Evolutionary conservation across 2,888 invertebrate genomes (phyloP), one percentile per base, ranked within the genome.

Genomic region (Calliscelio sp.): DNA sequence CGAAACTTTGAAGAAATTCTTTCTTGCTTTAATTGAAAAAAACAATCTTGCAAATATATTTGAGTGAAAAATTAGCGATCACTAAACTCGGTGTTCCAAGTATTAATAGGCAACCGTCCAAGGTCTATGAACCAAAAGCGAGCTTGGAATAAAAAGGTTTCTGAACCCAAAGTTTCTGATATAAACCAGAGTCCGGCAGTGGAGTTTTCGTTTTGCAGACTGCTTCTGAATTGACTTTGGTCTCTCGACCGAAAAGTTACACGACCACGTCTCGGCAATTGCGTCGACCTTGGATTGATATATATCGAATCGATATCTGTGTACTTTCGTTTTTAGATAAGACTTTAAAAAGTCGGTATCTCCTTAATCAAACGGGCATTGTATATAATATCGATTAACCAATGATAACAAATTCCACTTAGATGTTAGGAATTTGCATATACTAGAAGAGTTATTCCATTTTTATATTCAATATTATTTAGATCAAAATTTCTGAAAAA

Each of bases 21-120:
- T n/a, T n/a, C n/a, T n/a, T n/a, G n/a, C n/a, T n/a, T n/a, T n/a
- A n/a, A n/a, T n/a, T n/a, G n/a, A n/a, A n/a, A 28, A 28, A 28
- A 28, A 28, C 8, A 28, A 28, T 6, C 28, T 28, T 4, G 5
- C 28, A 28, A 28, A n/a, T n/a, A n/a, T n/a, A n/a, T n/a, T n/a
- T n/a, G n/a, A n/a, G n/a, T n/a, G n/a, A n/a, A n/a, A n/a, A n/a
- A n/a, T n/a, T n/a, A n/a, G n/a, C n/a, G n/a, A n/a, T n/a, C n/a
- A n/a, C n/a, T n/a, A n/a, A n/a, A n/a, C n/a, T n/a, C n/a, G n/a
- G n/a, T n/a, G 44, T 14, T 63, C 46, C 46, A 22, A 41, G 38
- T 77, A 79, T 79, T 70, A 70, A 70, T 79, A 79, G 78, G 70
- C 78, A 79, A 55, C 5, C 63, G 78, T 79, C 78, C 78, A 79